Conservation (phyloP, 2,797 vertebrate genomes). For the Lepilemur ruficaudatus region DNA sequence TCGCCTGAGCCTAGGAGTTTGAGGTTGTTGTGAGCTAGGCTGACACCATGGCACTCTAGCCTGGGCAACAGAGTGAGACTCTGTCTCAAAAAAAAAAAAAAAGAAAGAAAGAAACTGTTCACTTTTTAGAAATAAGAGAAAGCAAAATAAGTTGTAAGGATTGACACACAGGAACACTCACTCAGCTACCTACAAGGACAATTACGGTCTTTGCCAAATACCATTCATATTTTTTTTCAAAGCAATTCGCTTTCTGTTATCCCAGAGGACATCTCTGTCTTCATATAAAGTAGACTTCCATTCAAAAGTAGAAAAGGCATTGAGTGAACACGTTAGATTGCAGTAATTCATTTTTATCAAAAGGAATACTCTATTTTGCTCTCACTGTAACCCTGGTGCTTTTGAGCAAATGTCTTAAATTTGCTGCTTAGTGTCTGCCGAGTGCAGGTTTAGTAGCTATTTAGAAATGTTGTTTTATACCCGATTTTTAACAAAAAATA, state of each 20-base stretch:
- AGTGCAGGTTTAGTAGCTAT: not conserved
- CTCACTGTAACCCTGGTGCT: not conserved
- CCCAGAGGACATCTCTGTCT: not conserved
- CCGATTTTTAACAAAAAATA: conserved; percentile 1
- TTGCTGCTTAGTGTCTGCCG: not conserved
- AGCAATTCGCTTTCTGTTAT: not conserved
- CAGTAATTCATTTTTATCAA: not conserved
- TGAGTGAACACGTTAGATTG: not conserved
- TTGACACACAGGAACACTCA: not conserved
- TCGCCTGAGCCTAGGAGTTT: no score
- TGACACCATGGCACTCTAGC: no score
- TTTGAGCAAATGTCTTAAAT: not conserved
- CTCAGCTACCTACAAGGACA: not conserved
- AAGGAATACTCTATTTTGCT: not conserved
- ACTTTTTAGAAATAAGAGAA: conserved; percentile 14
- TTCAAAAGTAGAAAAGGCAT: not conserved
- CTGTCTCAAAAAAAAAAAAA: no score
- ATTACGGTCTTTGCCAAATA: not conserved
- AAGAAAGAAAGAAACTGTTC: not conserved
- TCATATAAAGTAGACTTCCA: not conserved
- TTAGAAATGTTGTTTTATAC: not conserved
- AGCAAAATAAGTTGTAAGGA: not conserved
- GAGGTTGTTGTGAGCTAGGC: no score
- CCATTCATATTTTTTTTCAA: not conserved
- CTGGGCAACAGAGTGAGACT: no score